Evolutionary conservation across 2,113 vertebrate genomes (phyloP).

Genomic region (Pardalotus punctatus): DNA sequence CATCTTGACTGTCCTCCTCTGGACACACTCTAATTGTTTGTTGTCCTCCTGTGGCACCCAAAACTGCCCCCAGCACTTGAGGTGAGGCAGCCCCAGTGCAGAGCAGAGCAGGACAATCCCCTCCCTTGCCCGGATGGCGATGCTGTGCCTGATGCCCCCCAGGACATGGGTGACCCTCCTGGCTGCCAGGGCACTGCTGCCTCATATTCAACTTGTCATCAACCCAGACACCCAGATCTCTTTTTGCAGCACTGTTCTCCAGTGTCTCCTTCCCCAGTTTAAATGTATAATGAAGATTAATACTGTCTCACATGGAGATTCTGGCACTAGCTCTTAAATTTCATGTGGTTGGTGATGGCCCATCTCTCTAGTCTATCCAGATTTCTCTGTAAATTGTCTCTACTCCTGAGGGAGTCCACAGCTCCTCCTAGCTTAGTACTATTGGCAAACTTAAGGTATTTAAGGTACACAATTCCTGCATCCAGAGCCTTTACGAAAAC

Average conservation of each 20-base stretch:
- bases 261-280: neutral
- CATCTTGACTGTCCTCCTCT: fast-evolving
- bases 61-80: fast-evolving
- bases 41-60: fast-evolving
- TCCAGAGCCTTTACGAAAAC: neutral
- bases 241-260: neutral
- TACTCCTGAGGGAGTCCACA: neutral
- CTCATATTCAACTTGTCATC: neutral
- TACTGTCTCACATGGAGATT: neutral
- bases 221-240: fast-evolving
- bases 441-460: neutral
- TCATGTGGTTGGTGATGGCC: neutral
- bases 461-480: neutral
- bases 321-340: neutral
- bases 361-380: neutral
- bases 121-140: fast-evolving
- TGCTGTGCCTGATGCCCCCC: neutral
- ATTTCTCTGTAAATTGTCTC: neutral
- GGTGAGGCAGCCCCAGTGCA: fast-evolving
- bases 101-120: neutral
- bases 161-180: fast-evolving
- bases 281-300: neutral
- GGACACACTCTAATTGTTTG: neutral
- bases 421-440: neutral
- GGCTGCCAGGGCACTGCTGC: neutral